These are phyloP conservation scores for Zoanthus solanderi DNA, from an alignment of 92 coral and sea anemone species.

Conservation along the genomic window DNA sequence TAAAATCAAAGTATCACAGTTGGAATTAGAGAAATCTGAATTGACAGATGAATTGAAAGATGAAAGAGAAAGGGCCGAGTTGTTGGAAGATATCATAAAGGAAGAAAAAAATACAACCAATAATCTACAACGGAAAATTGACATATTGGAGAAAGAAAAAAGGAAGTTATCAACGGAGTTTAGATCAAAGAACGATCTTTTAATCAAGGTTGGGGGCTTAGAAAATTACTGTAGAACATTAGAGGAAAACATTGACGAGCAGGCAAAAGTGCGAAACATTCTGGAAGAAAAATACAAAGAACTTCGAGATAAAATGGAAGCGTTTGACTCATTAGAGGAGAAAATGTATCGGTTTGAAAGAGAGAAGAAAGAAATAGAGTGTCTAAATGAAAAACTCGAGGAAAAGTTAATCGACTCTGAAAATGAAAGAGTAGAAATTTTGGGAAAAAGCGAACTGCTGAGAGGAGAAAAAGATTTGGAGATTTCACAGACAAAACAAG, in stretches of 20 bases:
- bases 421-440: conserved; percentile 34
- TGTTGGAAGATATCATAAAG: conserved; percentile 27
- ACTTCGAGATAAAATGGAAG: conserved; percentile 72
- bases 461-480: conserved; percentile 43
- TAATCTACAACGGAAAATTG: conserved; percentile 59
- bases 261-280: conserved; percentile 55
- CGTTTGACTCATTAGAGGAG: conserved; percentile 87
- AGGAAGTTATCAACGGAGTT: conserved; percentile 64
- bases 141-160: conserved; percentile 77
- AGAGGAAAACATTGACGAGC: conserved; percentile 74
- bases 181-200: conserved; percentile 75
- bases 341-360: conserved; percentile 82
- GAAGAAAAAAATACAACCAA: conserved; percentile 46
- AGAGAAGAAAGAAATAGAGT: conserved; percentile 74
- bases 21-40: conserved; percentile 81
- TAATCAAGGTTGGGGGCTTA: conserved; percentile 69
- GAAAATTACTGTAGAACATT: conserved; percentile 78
- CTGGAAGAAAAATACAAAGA: conserved; percentile 72
- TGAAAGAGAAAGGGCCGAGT: conserved; percentile 57
- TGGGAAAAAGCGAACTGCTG: not conserved
- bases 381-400: conserved; percentile 55
- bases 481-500: conserved; percentile 51
- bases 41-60: conserved; percentile 77
- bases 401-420: conserved; percentile 60
- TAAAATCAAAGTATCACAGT: conserved; percentile 71